Percentiles rank a stretch among this genome's conserved stretches.
Evolutionary conservation across 2,113 vertebrate species (phyloP).

Genomic region (Bubo bubo): DNA sequence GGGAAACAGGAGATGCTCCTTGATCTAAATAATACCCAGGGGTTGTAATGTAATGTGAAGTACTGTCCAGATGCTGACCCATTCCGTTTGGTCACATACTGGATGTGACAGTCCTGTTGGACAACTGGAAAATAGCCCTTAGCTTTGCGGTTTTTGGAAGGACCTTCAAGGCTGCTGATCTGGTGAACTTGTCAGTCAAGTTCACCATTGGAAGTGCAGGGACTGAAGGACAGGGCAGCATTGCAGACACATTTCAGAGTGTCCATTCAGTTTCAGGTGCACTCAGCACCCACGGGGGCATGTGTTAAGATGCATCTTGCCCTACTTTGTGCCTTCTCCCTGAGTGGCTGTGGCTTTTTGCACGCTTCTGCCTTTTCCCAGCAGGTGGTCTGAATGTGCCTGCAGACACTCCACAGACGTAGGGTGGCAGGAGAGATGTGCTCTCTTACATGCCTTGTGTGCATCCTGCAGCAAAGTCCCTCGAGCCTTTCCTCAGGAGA

Average conservation of each 20-base stretch:
- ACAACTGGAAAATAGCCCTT: not conserved
- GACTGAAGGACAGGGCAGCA: not conserved
- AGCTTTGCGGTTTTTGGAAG: not conserved
- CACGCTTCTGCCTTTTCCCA: not conserved
- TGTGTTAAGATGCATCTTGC: not conserved
- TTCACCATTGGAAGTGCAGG: not conserved
- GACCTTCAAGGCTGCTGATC: not conserved
- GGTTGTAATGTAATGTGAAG: not conserved
- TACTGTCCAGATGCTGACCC: not conserved
- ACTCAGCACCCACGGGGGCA: accelerated
- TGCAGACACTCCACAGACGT: accelerated
- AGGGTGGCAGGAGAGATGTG: not conserved
- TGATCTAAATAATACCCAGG: not conserved
- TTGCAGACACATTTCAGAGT: not conserved
- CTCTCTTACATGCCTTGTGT: accelerated
- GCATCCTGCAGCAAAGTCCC: not conserved
- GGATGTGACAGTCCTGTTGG: not conserved
- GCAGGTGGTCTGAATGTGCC: not conserved
- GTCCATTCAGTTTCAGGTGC: not conserved
- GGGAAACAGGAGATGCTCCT: not conserved
- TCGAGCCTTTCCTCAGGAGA: not conserved
- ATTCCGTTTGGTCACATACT: not conserved
- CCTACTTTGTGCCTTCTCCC: not conserved
- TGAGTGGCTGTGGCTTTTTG: accelerated
- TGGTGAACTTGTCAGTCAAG: not conserved